Percentiles rank a stretch among this genome's conserved stretches.
Evolutionary conservation across 2,113 vertebrate species (phyloP).

Genomic region (Calidris pygmaea): DNA sequence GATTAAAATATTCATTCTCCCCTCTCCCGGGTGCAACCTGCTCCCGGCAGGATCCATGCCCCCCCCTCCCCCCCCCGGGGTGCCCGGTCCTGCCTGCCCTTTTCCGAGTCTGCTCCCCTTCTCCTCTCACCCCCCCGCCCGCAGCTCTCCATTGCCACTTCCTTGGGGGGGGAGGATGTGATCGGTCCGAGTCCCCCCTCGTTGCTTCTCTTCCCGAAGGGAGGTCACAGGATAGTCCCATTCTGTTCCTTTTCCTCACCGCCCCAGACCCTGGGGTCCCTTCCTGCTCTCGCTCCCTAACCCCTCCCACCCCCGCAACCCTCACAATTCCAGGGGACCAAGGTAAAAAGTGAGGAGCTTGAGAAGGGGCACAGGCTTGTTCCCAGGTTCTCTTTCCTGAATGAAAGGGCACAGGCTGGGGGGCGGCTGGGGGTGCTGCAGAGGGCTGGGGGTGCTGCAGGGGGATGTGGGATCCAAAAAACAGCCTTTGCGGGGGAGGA

Average conservation of each 20-base stretch:
- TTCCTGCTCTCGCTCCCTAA: not conserved
- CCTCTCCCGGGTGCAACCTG: too few relatives aligned
- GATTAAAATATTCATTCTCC: too few relatives aligned
- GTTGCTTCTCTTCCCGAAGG: not conserved
- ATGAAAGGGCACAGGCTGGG: not conserved
- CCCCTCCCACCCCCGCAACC: accelerated
- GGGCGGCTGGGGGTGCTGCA: not conserved
- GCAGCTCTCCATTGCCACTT: not conserved
- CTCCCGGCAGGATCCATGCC: too few relatives aligned
- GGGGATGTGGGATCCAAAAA: not conserved
- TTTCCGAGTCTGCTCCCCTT: too few relatives aligned
- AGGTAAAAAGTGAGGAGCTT: not conserved
- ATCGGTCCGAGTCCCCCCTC: not conserved
- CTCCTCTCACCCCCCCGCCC: too few relatives aligned
- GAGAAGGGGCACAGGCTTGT: not conserved
- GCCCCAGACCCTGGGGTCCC: not conserved
- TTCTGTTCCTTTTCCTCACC: not conserved
- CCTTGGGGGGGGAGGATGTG: not conserved
- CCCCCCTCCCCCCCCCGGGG: too few relatives aligned
- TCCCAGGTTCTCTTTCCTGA: not conserved
- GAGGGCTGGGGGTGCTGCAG: not conserved
- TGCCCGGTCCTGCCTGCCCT: too few relatives aligned
- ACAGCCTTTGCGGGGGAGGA: not conserved
- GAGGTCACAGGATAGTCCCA: not conserved
- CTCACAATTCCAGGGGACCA: not conserved